Evolutionary conservation across 2,113 vertebrate species (phyloP).

Genomic region (Eretmochelys imbricata): DNA sequence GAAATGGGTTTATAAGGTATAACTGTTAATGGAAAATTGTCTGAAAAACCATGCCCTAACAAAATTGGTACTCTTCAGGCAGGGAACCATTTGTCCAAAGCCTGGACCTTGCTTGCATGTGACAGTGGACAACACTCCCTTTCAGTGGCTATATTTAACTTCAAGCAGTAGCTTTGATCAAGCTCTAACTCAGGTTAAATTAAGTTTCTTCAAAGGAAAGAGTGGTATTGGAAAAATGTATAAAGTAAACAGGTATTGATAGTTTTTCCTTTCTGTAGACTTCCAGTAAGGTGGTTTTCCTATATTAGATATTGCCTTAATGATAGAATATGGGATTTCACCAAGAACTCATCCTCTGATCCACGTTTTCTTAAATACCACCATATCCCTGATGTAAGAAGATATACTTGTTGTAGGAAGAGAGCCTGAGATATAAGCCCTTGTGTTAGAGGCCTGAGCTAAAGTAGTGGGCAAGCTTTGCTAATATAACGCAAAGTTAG

Average conservation of each 20-base stretch:
- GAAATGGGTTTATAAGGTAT: background rate
- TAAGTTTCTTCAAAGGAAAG: background rate
- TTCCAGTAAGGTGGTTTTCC: background rate
- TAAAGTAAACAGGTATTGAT: background rate
- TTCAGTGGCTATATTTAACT: background rate
- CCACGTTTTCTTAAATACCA: background rate
- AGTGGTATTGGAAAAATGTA: background rate
- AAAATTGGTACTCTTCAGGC: background rate
- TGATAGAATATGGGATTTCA: background rate
- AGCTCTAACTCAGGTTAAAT: background rate
- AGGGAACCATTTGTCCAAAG: background rate
- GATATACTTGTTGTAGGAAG: too few relatives aligned
- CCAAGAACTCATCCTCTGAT: background rate
- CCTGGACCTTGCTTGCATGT: background rate
- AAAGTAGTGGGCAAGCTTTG: too few relatives aligned
- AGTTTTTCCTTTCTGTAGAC: background rate
- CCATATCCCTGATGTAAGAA: rapidly evolving
- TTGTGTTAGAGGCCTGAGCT: too few relatives aligned
- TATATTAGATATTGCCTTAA: rapidly evolving
- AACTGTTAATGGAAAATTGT: background rate
- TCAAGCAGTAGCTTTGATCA: background rate
- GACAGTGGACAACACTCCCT: background rate
- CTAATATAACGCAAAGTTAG: too few relatives aligned
- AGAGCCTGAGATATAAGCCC: too few relatives aligned
- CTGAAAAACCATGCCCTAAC: background rate